Evolutionary conservation across 2,113 vertebrate genomes (phyloP), one percentile per base, ranked within the genome.

Genomic region (Corythaixoides concolor): DNA sequence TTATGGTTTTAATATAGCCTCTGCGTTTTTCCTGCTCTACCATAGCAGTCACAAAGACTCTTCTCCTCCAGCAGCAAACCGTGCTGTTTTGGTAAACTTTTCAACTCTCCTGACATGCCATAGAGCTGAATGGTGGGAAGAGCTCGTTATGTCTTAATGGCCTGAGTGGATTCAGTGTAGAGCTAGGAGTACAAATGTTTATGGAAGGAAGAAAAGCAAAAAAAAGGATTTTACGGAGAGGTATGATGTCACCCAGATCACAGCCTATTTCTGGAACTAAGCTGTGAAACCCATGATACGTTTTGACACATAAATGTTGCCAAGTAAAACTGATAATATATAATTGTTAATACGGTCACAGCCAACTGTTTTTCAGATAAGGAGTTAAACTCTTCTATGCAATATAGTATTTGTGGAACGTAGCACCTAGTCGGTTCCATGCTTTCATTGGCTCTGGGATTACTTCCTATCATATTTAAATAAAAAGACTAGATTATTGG

Each of bases 381-480:
- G 95, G 79, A 92, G 85, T 87, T 92, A 63, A 95, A 95, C 75
- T 94, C 41, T 68, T 63, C 73, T 16, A 12, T 86, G 88, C 70
- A 43, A 93, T 50, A 83, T 52, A 85, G 88, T 96, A 90, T 97
- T 97, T 97, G 96, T 90, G 53, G 95, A 97, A 96, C 88, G n/a
- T 75, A 92, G 92, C 91, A 94, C 90, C 85, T 74, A 78, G 70
- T 49, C 11, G 5, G 81, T 75, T 92, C 92, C 78, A 75, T 85
- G 95, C 95, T 95, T 97, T 95, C 94, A 93, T 94, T 96, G 95
- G 96, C 97, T 89, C 89, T 81, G 90, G 93, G 92, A 82, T 91
- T 94, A 90, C 94, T 92, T 95, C 45, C 92, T 97, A 97, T 96
- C 95, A 76, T 97, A 95, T 89, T 97, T 93, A 97, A 97, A 97